Evolutionary conservation across 2,113 vertebrate species (phyloP).

Genomic region (Todiramphus saurophagus): DNA sequence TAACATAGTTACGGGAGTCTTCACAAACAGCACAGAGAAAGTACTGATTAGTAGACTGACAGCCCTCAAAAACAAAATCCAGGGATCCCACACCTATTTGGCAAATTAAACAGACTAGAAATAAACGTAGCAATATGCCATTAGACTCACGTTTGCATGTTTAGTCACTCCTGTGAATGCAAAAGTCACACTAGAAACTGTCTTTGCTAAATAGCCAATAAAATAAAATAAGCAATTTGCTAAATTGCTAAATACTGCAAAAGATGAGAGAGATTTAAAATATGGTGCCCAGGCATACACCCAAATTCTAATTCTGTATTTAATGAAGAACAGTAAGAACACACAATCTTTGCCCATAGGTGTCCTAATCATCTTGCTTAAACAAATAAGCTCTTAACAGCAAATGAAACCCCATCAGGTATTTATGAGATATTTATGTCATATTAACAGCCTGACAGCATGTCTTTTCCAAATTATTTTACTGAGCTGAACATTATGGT

Average conservation of each 20-base stretch:
- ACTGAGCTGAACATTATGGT: neutral
- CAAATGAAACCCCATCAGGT: neutral
- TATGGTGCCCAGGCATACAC: neutral
- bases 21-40: neutral
- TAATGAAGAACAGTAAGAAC: neutral
- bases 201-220: neutral
- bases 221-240: no score
- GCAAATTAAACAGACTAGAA: neutral
- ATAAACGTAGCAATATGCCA: neutral
- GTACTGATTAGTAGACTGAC: neutral
- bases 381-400: neutral
- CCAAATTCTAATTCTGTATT: neutral
- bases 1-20: neutral
- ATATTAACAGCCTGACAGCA: neutral
- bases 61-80: neutral
- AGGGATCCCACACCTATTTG: neutral
- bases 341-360: neutral
- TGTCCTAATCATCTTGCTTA: neutral
- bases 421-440: neutral
- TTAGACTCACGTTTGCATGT: neutral
- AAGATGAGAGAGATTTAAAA: neutral
- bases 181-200: neutral
- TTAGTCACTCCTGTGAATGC: neutral
- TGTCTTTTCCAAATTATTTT: neutral
- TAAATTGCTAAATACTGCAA: neutral